Percentiles rank a stretch among this genome's conserved stretches.
Conservation (phyloP, 2,113 vertebrate genomes). For the Phylloscopus whistleri region DNA sequence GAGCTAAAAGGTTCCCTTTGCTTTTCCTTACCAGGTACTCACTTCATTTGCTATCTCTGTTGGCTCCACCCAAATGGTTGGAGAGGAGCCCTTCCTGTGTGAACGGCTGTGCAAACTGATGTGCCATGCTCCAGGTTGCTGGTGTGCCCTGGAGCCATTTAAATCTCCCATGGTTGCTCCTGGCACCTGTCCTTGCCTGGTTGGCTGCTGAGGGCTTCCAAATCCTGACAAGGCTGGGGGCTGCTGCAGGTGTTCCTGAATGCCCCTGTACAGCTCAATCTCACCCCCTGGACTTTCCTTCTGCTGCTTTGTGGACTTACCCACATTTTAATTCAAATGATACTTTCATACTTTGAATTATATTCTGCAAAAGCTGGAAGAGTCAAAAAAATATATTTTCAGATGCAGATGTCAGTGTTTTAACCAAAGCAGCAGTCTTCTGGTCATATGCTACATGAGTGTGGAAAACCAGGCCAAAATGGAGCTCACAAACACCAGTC, state of each 20-base stretch:
- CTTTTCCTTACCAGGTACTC: not conserved
- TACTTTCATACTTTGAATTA: not conserved
- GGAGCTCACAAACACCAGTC: not conserved
- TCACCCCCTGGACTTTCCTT: not conserved
- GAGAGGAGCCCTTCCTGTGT: not conserved
- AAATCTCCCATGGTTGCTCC: not conserved
- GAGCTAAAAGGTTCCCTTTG: not conserved
- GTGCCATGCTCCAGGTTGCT: not conserved
- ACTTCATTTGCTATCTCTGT: not conserved
- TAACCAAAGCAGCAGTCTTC: not conserved
- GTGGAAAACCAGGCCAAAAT: not conserved
- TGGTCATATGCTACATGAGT: not conserved
- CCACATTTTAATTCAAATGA: not conserved
- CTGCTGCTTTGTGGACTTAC: not conserved
- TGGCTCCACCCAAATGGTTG: not conserved
- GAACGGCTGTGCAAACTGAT: not conserved
- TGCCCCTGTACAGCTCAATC: not conserved
- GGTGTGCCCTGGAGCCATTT: not conserved
- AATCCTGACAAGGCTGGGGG: not conserved
- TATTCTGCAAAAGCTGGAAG: not conserved
- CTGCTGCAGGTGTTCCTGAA: not conserved
- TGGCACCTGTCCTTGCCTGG: fast-evolving
- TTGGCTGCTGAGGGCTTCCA: not conserved
- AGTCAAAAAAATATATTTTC: not conserved
- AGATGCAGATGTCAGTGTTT: not conserved